Base-by-base conservation (phyloP, 1,140 invertebrate species). In the Drosophila repletoides region DNA sequence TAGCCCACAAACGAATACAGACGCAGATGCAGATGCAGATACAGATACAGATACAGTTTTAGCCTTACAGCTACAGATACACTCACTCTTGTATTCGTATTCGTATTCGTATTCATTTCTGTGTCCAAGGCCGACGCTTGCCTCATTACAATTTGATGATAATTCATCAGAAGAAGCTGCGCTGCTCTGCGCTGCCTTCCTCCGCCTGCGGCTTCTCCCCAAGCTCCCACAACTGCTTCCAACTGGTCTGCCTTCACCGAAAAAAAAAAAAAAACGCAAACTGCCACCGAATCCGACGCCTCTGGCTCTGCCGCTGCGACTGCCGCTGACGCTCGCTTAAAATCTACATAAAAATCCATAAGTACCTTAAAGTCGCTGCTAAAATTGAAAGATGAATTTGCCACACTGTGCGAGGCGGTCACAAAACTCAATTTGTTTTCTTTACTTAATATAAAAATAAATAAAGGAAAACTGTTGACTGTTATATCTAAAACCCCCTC, bases 211-310 rank as follows among this genome's bases (percentile, higher is more conserved):
- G 19, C 36, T 38, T 46, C 45, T 19, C 38, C 21, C 17, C 6
- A 9, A 4, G 63, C 19, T 36, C 31, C 22, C 33, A 38, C 22
- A 66, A 26, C 43, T 51, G 51, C 53, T 45, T 75, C 52, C 69
- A 84, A 83, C 73, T 77, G 60, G 79, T 71, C 77, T 83, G 79
- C 79, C 79, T 83, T 83, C 55, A 70, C 64, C 73, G 79, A 84
- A 72, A 68, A 68, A 60, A 9, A 7, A 14, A 19, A 66, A 84
- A 72, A 68, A 68, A 60, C 14, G n/a, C 21, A 19, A 66, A 63
- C 10, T 41, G 45, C 19, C 45, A n/a, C n/a, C n/a, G n/a, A n/a
- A n/a, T n/a, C n/a, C n/a, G n/a, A n/a, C n/a, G n/a, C n/a, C n/a
- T n/a, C n/a, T n/a, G n/a, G n/a, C n/a, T 19, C 9, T 22, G 46